phyloP scores from a whole-genome alignment of 2,888 invertebrate species.

The Stenotaenia linearis region DNA sequence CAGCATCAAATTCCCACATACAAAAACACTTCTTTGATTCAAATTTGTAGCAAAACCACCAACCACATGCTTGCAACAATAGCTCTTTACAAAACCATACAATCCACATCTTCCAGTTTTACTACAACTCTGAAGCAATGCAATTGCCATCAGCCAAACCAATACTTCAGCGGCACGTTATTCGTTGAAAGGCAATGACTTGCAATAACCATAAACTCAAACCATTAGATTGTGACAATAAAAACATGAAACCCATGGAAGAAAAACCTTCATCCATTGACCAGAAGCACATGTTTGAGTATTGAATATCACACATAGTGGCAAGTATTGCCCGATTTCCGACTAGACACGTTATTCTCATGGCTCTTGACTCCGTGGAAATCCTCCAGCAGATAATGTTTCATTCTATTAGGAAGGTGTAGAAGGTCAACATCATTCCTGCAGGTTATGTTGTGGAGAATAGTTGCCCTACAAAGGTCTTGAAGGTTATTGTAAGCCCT shows the following conservation, averaged over 20 bases:
- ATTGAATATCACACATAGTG: not conserved
- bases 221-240: not conserved
- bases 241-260: not conserved
- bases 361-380: constrained; percentile 41
- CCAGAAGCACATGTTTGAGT: not conserved
- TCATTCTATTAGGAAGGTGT: constrained; percentile 56
- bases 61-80: too few species aligned
- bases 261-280: not conserved
- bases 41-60: too few species aligned
- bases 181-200: not conserved
- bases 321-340: not conserved
- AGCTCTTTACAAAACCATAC: too few species aligned
- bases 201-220: not conserved
- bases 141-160: too few species aligned
- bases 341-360: not conserved
- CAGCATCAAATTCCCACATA: too few species aligned
- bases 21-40: too few species aligned
- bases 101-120: too few species aligned
- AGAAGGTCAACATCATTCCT: constrained; percentile 54
- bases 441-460: constrained; percentile 54
- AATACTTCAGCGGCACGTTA: not conserved
- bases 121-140: too few species aligned
- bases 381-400: constrained; percentile 55
- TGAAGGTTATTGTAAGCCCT: constrained; percentile 62
- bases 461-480: constrained; percentile 61